Percentiles rank a stretch among this genome's conserved stretches.
phyloP scores from a whole-genome alignment of 2,797 vertebrate genomes.

The Cryptoprocta ferox region DNA sequence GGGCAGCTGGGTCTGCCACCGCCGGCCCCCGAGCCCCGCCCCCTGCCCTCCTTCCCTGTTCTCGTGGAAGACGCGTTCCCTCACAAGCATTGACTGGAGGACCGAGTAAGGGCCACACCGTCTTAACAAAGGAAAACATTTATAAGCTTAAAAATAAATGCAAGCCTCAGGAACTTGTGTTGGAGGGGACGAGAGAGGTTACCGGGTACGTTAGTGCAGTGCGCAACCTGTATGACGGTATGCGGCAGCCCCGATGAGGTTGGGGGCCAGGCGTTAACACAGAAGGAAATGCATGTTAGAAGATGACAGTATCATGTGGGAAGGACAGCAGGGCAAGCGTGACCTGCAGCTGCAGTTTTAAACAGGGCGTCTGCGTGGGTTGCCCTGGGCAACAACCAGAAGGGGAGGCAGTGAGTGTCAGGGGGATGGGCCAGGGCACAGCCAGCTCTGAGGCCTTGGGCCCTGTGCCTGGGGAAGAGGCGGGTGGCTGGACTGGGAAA shows the following conservation, averaged over 20 bases:
- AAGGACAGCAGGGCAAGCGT: neutral
- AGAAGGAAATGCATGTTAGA: too few species aligned
- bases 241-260: rapidly evolving
- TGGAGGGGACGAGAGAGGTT: neutral
- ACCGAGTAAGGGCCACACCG: rapidly evolving
- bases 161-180: rapidly evolving
- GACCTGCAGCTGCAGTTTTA: neutral
- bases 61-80: neutral
- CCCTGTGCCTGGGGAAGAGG: too few species aligned
- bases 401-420: too few species aligned
- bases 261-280: too few species aligned
- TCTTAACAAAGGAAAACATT: neutral
- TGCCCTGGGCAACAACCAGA: neutral
- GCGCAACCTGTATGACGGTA: neutral
- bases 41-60: neutral
- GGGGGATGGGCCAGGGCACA: neutral
- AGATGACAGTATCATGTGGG: neutral
- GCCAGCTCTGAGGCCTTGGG: neutral
- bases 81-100: neutral
- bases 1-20: neutral
- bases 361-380: neutral
- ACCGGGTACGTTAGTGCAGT: neutral
- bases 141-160: neutral
- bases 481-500: neutral
- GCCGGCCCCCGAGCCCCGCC: too few species aligned